Base-by-base conservation (phyloP, 2,113 vertebrate species). In the Elanus axillaris region DNA sequence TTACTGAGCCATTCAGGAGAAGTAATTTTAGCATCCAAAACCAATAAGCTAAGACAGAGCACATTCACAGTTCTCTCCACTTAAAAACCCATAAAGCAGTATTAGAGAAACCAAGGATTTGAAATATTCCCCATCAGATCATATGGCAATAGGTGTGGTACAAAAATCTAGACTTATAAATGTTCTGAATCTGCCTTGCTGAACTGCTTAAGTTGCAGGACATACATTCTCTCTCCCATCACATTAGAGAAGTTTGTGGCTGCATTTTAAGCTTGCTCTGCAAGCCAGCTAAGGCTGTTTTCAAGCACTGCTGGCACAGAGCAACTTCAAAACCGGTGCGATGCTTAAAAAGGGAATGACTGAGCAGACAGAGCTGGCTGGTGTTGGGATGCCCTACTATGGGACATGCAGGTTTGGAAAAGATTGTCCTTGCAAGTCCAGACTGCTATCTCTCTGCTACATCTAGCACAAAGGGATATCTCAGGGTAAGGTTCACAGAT, bases 271-370 rank as follows among this genome's bases (percentile, higher is more conserved):
- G 29, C n/a, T 79, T 72, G 22, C 50, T 95, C 5, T 42, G 26
- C 86, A 81, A 88, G 60, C 25, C 48, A 93, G 3, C 18, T 47
- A 74, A 75, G 31, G 55, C 43, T 91, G 45, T 58, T 83, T 91
- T 76, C 62, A 84, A 69, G 53, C 73, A 36, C 52, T 68, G 56
- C 68, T 95, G 83, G 64, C 86, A 79, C 53, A 85, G 59, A 86
- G 29, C 36, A 62, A 48, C 52, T 60, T 94, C 85, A 78, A 89
- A 79, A 83, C 31, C 16, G 11, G 5, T 45, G 15, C 53, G 84
- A 50, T 86, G 38, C 93, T 96, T 95, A 76, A 96, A 96, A 96
- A 94, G 85, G 92, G 59, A 95, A 94, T 55, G 16, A 67, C 26
- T 69, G 90, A 94, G 74, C 40, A 82, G 60, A 34, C 16, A 56